phyloP scores from a whole-genome alignment of 2,888 invertebrate species.

The Drosophila prolongata region DNA sequence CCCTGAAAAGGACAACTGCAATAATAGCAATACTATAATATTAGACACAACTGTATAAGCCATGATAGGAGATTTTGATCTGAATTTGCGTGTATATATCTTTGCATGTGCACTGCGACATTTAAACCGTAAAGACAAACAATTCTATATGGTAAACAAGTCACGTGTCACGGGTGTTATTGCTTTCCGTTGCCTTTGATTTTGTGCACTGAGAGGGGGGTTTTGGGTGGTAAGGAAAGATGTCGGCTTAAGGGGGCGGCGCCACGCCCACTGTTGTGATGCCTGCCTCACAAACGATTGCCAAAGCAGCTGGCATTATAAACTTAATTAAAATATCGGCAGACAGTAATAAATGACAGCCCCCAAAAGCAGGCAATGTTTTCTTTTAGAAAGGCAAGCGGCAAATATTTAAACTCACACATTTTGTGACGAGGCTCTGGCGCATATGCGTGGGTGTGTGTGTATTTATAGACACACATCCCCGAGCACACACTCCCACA shows the following conservation, averaged over 20 bases:
- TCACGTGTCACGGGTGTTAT: conserved; percentile 78
- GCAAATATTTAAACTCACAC: conserved; percentile 47
- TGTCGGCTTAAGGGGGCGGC: conserved; percentile 16
- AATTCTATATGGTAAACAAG: conserved; percentile 81
- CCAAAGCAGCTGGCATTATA: conserved; percentile 60
- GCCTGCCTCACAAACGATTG: conserved; percentile 3
- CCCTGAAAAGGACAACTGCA: too few species aligned
- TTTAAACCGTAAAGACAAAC: conserved; percentile 72
- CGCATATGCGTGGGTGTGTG: conserved; percentile 26
- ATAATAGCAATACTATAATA: neutral
- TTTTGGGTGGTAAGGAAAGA: conserved; percentile 1
- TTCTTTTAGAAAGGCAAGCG: conserved; percentile 38
- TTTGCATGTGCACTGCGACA: conserved; percentile 44
- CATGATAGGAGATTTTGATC: conserved; percentile 13
- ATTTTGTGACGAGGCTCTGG: conserved; percentile 8
- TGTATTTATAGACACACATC: conserved; percentile 44
- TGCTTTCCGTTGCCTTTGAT: conserved; percentile 61
- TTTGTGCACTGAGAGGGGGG: conserved; percentile 44
- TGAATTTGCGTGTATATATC: neutral
- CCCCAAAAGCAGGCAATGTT: conserved; percentile 44
- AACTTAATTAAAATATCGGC: conserved; percentile 76
- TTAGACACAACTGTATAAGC: neutral
- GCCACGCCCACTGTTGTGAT: conserved; percentile 7
- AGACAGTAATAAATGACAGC: conserved; percentile 55
- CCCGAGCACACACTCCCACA: neutral